Evolutionary conservation across 64 coral and sea anemone species (phyloP).

Genomic region (Montipora sp.): DNA sequence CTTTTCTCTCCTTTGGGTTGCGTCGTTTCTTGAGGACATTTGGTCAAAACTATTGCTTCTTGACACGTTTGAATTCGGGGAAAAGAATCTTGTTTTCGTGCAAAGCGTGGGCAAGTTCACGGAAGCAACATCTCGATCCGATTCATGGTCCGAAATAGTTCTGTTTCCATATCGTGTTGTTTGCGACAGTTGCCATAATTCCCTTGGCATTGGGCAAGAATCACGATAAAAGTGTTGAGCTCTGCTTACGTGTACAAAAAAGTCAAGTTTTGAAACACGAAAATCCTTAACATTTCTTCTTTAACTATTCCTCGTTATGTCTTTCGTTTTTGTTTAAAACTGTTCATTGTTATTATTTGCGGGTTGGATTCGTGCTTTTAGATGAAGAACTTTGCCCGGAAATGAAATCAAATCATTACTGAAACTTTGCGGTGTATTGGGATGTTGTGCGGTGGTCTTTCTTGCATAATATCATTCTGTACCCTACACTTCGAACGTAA

Average conservation of each 20-base stretch:
- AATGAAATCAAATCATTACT: not conserved
- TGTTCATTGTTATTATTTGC: not conserved
- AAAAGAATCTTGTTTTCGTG: not conserved
- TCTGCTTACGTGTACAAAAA: not conserved
- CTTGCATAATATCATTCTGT: not conserved
- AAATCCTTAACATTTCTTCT: not conserved
- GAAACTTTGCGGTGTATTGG: not conserved
- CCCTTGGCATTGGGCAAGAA: not conserved
- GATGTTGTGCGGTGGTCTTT: too few relatives aligned
- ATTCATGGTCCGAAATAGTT: not conserved
- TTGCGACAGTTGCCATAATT: not conserved
- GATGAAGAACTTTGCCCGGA: too few relatives aligned
- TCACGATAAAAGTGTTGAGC: not conserved
- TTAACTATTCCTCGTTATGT: not conserved
- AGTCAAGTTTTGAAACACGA: not conserved
- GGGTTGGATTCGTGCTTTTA: too few relatives aligned
- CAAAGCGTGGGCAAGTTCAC: not conserved
- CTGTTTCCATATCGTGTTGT: not conserved
- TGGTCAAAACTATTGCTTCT: too few relatives aligned
- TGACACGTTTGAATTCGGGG: too few relatives aligned
- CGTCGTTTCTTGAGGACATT: too few relatives aligned
- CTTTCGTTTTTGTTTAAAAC: not conserved
- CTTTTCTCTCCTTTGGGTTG: too few relatives aligned
- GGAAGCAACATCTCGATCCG: not conserved
- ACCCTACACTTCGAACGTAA: not conserved